phyloP scores from a whole-genome alignment of 2,888 invertebrate genomes.

The Monochamus alternatus region DNA sequence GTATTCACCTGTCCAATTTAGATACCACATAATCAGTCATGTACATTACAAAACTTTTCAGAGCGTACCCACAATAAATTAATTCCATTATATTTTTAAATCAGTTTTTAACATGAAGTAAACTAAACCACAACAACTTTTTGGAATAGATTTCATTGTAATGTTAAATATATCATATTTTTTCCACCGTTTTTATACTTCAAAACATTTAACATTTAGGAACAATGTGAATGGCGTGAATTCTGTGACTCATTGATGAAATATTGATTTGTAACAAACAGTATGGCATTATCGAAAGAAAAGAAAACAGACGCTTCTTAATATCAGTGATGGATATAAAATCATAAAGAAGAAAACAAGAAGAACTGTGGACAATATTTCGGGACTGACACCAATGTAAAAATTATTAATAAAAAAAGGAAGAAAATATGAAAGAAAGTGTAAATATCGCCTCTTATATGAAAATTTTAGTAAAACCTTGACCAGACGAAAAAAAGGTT shows the following conservation, averaged over 20 bases:
- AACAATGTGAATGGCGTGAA: not conserved
- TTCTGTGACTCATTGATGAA: not conserved
- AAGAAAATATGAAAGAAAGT: too few relatives aligned
- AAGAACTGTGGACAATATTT: too few relatives aligned
- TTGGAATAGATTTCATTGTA: constrained; percentile 6
- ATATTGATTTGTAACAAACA: too few relatives aligned
- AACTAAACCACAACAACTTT: constrained; percentile 31
- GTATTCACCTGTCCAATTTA: constrained; percentile 32
- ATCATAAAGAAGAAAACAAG: too few relatives aligned
- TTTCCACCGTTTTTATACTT: not conserved
- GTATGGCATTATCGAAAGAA: not conserved
- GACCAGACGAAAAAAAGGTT: too few relatives aligned
- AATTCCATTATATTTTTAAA: constrained; percentile 39
- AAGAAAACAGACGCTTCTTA: not conserved
- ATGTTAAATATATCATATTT: constrained; percentile 8
- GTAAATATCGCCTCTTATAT: too few relatives aligned
- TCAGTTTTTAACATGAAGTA: constrained; percentile 26
- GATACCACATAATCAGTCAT: constrained; percentile 31
- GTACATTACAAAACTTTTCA: constrained; percentile 33
- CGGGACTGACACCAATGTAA: too few relatives aligned
- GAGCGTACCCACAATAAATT: constrained; percentile 39
- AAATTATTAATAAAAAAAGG: too few relatives aligned
- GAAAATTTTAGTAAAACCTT: too few relatives aligned
- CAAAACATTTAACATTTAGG: constrained; percentile 1
- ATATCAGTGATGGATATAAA: too few relatives aligned